phyloP scores from a whole-genome alignment of 2,113 vertebrate genomes.

The Rattus rattus region DNA sequence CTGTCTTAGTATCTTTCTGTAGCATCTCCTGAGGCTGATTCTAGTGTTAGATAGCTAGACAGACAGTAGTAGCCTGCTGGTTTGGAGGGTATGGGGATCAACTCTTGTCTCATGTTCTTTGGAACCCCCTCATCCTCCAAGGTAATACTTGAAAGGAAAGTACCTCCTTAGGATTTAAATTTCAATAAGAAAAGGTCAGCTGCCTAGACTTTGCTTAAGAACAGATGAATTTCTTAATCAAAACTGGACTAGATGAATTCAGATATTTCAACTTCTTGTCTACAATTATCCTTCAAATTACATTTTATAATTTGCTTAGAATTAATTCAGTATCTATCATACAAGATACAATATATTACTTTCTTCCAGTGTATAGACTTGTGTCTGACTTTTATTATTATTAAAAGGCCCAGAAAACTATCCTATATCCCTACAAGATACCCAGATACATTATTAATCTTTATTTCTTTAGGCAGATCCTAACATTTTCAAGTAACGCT shows the following conservation, averaged over 20 bases:
- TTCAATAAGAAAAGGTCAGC: neutral
- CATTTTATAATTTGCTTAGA: neutral
- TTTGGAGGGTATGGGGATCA: neutral
- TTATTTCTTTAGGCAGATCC: neutral
- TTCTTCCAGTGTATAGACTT: neutral
- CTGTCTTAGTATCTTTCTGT: neutral
- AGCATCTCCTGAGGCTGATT: neutral
- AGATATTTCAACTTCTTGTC: neutral
- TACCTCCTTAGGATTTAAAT: neutral
- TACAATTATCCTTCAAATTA: neutral
- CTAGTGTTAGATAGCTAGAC: neutral
- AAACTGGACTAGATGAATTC: neutral
- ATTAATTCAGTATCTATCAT: neutral
- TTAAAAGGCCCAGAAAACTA: neutral
- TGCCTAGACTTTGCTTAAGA: neutral
- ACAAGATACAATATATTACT: constrained; percentile 21
- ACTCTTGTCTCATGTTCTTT: neutral
- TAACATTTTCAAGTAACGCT: constrained; percentile 31
- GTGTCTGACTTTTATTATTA: neutral
- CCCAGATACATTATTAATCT: neutral
- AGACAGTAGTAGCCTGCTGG: neutral
- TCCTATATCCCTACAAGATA: neutral
- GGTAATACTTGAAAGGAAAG: neutral
- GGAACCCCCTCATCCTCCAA: neutral
- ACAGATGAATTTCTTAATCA: neutral